Evolutionary conservation across 1,140 invertebrate species (phyloP).

Genomic region (Trialeurodes vaporariorum): DNA sequence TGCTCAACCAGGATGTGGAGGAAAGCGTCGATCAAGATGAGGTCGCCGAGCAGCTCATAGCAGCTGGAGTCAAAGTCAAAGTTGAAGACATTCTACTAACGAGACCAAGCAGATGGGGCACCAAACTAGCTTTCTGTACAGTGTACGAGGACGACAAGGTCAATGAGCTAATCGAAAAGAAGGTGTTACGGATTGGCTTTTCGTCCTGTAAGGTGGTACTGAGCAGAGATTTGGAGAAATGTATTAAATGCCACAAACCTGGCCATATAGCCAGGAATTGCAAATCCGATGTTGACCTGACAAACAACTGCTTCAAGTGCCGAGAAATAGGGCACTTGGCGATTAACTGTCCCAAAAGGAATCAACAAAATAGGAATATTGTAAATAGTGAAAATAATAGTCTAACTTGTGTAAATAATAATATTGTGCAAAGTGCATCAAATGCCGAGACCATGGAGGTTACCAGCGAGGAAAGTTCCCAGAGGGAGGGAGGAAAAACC

Average conservation of each 20-base stretch:
- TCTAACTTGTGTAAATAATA: neutral
- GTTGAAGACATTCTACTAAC: neutral
- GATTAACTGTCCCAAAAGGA: neutral
- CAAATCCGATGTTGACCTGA: neutral
- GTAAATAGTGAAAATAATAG: neutral
- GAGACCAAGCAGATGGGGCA: neutral
- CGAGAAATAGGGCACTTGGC: neutral
- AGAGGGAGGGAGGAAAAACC: neutral
- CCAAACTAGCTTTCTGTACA: neutral
- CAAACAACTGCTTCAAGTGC: neutral
- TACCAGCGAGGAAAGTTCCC: neutral
- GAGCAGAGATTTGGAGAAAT: neutral
- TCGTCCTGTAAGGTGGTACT: neutral
- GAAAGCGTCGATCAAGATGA: neutral
- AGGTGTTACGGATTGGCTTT: neutral
- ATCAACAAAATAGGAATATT: too few relatives aligned
- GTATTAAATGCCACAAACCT: neutral
- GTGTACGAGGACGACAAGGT: neutral
- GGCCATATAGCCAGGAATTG: neutral
- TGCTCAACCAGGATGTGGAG: neutral
- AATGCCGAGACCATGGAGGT: neutral
- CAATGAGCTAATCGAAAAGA: neutral
- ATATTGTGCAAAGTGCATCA: too few relatives aligned
- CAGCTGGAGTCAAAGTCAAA: neutral
- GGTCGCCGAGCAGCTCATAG: neutral